Base-by-base conservation (phyloP, 2,113 vertebrate genomes). In the Alethe diademata region DNA sequence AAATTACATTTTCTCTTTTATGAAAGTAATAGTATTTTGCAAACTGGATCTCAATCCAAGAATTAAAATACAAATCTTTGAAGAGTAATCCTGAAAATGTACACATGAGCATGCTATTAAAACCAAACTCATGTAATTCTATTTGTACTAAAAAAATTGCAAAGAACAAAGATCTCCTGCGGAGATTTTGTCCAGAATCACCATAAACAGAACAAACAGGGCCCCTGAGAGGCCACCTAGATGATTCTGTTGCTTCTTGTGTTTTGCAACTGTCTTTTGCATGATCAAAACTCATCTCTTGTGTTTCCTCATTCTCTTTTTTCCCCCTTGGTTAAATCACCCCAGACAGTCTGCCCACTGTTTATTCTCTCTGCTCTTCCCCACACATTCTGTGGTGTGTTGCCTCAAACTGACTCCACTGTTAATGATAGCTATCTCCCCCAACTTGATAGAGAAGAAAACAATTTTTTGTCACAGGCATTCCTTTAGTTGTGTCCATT, bases 31-130 rank as follows among this genome's bases (percentile, higher is more conserved):
- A 43, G 6, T 22, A 18, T 81, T 80, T 90, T 75, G 56, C 11
- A 92, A 92, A 79, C 58, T 45, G 6, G 9, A 31, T 69, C 28
- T 45, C 58, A 72, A 57, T 29, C 19, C 29, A 72, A 74, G 58
- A 81, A 67, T 29, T 25, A 51, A 78, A 51, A 33, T 47, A 8
- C 22, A 36, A 47, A 69, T 50, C 11, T 86, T 90, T n/a, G 38
- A 78, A 83, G 13, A 86, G 18, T 51, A 82, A 67, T 15, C 15
- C 43, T 79, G 47, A 88, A 91, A 79, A 20, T 11, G 67, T 18
- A 64, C 0, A 5, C 26, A 18, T 2, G 4, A 82, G 23, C 4
- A 19, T 5, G 0, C 4, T 54, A 23, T 67, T 67, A 54, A 86
- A 90, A n/a, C 0, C 42, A 58, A 58, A 62, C 11, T 0, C 15